These are phyloP conservation scores for Andrena marginata DNA, from an alignment of 2,888 invertebrate genomes.

Conservation along the genomic window DNA sequence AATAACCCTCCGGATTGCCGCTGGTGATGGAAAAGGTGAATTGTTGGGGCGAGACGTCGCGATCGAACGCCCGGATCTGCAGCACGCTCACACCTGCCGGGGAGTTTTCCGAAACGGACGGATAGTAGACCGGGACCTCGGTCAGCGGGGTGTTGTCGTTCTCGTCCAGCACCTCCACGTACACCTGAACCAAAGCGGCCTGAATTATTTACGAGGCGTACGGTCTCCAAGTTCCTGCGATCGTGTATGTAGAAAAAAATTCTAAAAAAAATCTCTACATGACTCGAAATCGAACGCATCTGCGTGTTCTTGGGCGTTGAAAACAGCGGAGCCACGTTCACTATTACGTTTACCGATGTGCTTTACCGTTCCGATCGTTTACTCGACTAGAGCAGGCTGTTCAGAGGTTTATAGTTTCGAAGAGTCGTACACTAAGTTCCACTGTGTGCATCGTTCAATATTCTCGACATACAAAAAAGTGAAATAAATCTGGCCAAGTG, in stretches of 20 bases:
- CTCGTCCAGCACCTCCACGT: constrained; percentile 94
- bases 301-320: not conserved
- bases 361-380: not conserved
- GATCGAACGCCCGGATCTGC: constrained; percentile 92
- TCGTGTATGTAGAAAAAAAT: constrained; percentile 41
- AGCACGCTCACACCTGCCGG: constrained; percentile 90
- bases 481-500: constrained; percentile 1
- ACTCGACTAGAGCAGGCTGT: no score
- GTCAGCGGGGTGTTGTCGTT: constrained; percentile 98
- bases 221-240: not conserved
- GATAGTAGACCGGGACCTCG: constrained; percentile 93
- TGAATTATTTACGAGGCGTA: constrained; percentile 52
- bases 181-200: constrained; percentile 87
- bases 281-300: not conserved
- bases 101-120: constrained; percentile 92
- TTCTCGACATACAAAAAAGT: constrained; percentile 23
- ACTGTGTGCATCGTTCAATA: not conserved
- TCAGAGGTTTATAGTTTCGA: no score
- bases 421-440: not conserved
- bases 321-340: constrained; percentile 1
- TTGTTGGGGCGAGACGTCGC: constrained; percentile 89
- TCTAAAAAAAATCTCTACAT: constrained; percentile 21
- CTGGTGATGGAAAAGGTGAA: constrained; percentile 94
- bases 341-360: not conserved
- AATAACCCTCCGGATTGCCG: constrained; percentile 96